These are phyloP conservation scores for Numenius arquata DNA, from an alignment of 2,113 vertebrate genomes.

Conservation along the genomic window DNA sequence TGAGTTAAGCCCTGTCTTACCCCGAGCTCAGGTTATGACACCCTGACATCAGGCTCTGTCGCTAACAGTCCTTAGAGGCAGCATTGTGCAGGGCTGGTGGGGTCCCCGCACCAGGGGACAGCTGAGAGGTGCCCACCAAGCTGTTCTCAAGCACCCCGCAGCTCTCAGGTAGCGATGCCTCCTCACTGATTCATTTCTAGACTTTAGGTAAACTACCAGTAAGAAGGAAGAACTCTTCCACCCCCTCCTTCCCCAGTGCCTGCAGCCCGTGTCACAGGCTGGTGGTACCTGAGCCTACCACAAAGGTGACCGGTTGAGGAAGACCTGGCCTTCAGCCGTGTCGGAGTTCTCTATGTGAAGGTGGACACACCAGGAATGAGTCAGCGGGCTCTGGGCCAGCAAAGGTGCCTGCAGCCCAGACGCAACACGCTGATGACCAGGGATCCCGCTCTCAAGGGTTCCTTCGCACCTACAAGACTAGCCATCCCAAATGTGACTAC, in stretches of 20 bases:
- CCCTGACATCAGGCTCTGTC: background rate
- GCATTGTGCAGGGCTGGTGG: background rate
- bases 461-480: background rate
- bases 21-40: background rate
- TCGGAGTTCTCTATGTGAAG: accelerated
- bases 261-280: background rate
- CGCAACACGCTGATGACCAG: background rate
- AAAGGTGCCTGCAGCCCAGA: background rate
- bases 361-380: background rate
- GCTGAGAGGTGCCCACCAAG: background rate
- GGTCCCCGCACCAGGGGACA: background rate
- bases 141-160: background rate
- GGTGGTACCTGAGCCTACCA: background rate
- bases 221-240: background rate
- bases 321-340: background rate
- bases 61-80: background rate
- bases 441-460: background rate
- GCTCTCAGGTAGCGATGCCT: background rate
- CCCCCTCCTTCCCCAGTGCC: background rate
- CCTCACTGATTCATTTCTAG: background rate
- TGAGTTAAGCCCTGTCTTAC: background rate
- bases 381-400: background rate
- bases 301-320: background rate
- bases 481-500: background rate
- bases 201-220: background rate